Evolutionary conservation across 2,888 invertebrate genomes (phyloP), one percentile per base, ranked within the genome.

Genomic region (Oscheius sp.): DNA sequence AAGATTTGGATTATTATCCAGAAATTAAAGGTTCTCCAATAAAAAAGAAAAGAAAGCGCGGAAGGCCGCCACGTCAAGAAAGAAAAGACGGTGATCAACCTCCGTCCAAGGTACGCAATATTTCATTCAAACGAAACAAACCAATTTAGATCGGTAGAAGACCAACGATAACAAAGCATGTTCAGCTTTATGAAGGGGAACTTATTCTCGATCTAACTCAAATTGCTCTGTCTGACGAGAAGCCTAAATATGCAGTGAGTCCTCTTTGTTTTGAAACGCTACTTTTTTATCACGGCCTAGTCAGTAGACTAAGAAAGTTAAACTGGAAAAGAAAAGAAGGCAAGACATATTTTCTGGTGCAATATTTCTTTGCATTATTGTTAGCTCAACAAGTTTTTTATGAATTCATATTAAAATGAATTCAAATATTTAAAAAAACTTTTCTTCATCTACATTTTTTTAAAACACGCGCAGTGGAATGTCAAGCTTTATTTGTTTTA

Each of bases 241-340:
- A 54, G 32, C 54, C 54, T 9, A 54, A 54, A 33, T 54, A 54
- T 54, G 54, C 54, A 33, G 50, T 50, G n/a, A 50, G 50, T 50
- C n/a, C n/a, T n/a, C n/a, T 41, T 41, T n/a, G n/a, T n/a, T n/a
- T n/a, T n/a, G n/a, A n/a, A n/a, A n/a, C n/a, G n/a, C n/a, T n/a
- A n/a, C n/a, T n/a, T n/a, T n/a, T n/a, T n/a, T n/a, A n/a, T n/a
- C n/a, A n/a, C n/a, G n/a, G n/a, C n/a, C n/a, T n/a, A n/a, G n/a
- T n/a, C n/a, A n/a, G n/a, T n/a, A n/a, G n/a, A n/a, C n/a, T n/a
- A n/a, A n/a, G n/a, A n/a, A n/a, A n/a, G n/a, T n/a, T n/a, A n/a
- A n/a, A n/a, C 36, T 36, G 36, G 12, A 36, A 36, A 36, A 36
- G 8, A 36, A 9, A 14, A 14, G 36, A 36, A 36, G 36, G 36